Evolutionary conservation across 2,797 vertebrate species (phyloP), one percentile per base, ranked within the genome.

Genomic region (Pipistrellus pipistrellus): DNA sequence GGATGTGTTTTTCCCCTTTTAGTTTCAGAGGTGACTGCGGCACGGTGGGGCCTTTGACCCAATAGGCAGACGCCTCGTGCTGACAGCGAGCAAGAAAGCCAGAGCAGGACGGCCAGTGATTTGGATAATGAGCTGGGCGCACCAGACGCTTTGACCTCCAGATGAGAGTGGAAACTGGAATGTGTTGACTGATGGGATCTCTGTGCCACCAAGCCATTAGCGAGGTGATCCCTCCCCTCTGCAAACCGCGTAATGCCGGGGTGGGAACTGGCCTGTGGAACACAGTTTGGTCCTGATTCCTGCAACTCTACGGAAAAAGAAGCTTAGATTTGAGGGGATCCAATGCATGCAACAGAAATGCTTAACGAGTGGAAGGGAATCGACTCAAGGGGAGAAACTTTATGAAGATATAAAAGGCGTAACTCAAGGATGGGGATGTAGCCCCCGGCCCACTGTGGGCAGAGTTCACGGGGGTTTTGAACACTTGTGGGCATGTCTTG

Each of bases 241-340:
- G 30, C 66, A 92, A 88, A 76, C 68, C 94, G 78, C 48, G 3
- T 77, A 62, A 85, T 53, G 51, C 85, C 25, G 15, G 87, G 68
- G 59, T 78, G 76, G 85, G 77, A 93, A 69, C 82, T 88, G 53
- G 55, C 90, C 78, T 97, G 96, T 96, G 83, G 92, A 86, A 77
- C 73, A 48, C 85, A 71, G 71, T 96, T 94, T 90, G 85, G 73
- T 96, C 85, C 86, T 64, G 93, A 90, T 95, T 94, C 90, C 78
- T 97, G 88, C 66, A 78, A 91, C 91, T 90, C 94, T 53, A 83
- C 72, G 94, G 53, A 38, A 80, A 88, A 80, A 93, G 88, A 84
- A 90, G 83, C 93, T 78, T 48, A 93, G 75, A 84, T 93, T 95
- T 88, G 94, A 95, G 90, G 94, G 88, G 96, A 95, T 96, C 93